phyloP scores from a whole-genome alignment of 2,113 vertebrate species.

The Lagopus muta region DNA sequence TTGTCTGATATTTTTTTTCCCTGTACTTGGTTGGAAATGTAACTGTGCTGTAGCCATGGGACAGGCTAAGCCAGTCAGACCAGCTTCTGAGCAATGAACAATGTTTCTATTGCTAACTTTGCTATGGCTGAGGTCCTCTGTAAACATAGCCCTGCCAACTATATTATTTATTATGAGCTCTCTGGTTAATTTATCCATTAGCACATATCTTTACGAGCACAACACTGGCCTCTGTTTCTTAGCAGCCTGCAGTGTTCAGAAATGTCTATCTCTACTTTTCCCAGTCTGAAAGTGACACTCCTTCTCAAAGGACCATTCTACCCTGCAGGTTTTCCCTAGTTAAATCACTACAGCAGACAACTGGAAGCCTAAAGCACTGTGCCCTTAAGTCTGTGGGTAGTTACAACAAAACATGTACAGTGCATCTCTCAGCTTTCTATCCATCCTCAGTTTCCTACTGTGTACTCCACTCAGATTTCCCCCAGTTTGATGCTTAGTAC shows the following conservation, averaged over 20 bases:
- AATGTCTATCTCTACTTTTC: slow-evolving; percentile 56
- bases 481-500: slow-evolving; percentile 36
- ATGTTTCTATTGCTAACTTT: slow-evolving; percentile 42
- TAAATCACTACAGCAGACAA: slow-evolving; percentile 52
- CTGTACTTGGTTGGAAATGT: slow-evolving; percentile 47
- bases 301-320: slow-evolving; percentile 61
- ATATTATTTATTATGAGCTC: not conserved
- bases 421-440: slow-evolving; percentile 34
- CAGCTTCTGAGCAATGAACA: not conserved
- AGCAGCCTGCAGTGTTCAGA: slow-evolving; percentile 53
- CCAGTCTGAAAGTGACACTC: slow-evolving; percentile 50
- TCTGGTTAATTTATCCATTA: not conserved
- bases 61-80: slow-evolving; percentile 51
- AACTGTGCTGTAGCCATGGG: slow-evolving; percentile 33
- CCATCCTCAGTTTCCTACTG: slow-evolving; percentile 44
- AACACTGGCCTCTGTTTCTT: slow-evolving; percentile 64
- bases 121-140: slow-evolving; percentile 51
- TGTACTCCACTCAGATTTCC: slow-evolving; percentile 36
- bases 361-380: slow-evolving; percentile 33
- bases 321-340: slow-evolving; percentile 43
- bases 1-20: slow-evolving; percentile 39
- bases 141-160: slow-evolving; percentile 10
- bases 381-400: not conserved
- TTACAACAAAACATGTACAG: not conserved
- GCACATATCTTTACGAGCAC: slow-evolving; percentile 48